These are phyloP conservation scores for Procapra przewalskii DNA, from an alignment of 2,113 vertebrate genomes.

Conservation along the genomic window DNA sequence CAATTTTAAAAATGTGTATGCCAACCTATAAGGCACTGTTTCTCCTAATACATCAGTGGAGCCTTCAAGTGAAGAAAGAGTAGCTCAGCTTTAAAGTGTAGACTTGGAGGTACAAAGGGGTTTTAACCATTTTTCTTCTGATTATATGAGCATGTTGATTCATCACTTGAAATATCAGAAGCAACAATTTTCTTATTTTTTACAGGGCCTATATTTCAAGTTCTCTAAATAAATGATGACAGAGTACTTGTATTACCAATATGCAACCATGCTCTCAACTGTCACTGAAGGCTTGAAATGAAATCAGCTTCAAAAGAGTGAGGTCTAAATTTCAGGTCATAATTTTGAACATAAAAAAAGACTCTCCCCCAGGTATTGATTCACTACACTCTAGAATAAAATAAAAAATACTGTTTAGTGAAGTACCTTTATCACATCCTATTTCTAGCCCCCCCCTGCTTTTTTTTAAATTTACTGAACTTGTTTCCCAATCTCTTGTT, in stretches of 20 bases:
- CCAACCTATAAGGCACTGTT: not conserved
- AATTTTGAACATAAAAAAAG: too few relatives aligned
- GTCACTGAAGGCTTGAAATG: not conserved
- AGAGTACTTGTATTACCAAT: not conserved
- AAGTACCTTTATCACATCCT: not conserved
- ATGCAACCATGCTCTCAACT: not conserved
- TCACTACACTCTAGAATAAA: not conserved
- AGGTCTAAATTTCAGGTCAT: not conserved
- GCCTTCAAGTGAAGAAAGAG: not conserved
- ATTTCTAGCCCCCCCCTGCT: not conserved
- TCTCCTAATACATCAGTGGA: not conserved
- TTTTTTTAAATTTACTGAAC: not conserved
- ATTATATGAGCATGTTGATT: not conserved
- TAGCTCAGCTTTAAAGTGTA: not conserved
- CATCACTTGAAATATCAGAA: not conserved
- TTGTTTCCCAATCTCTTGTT: not conserved
- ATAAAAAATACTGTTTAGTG: not conserved
- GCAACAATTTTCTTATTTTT: not conserved
- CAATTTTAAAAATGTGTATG: not conserved
- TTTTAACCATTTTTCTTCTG: not conserved
- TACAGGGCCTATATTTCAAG: not conserved
- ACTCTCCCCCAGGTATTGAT: not conserved
- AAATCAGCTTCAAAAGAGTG: not conserved
- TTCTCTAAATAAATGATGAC: not conserved
- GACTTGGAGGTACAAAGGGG: not conserved